Conservation (phyloP, 2,888 invertebrate genomes). For the Deilephila elpenor region DNA sequence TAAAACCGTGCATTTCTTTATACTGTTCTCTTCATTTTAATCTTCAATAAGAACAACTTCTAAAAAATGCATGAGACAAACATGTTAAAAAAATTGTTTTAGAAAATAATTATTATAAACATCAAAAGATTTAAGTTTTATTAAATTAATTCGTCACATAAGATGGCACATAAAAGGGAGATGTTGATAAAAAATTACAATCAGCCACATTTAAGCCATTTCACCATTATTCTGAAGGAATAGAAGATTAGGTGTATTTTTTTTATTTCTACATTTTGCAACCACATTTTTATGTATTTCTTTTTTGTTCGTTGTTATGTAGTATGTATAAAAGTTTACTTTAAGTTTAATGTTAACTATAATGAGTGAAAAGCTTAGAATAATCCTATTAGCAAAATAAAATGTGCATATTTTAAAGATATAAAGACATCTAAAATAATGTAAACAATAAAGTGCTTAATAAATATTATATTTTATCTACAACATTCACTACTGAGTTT, state of each 20-base stretch:
- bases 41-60: too few species aligned
- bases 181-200: constrained; percentile 2
- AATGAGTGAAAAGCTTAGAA: neutral
- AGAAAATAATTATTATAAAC: too few species aligned
- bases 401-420: neutral
- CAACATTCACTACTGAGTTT: neutral
- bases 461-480: constrained; percentile 13
- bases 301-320: too few species aligned
- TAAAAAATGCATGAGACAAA: neutral
- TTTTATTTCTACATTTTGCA: neutral
- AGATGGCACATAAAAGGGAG: constrained; percentile 23
- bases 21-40: neutral
- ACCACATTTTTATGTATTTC: too few species aligned
- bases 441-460: neutral
- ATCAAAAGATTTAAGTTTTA: neutral
- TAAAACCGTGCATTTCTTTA: neutral
- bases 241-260: neutral
- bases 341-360: neutral
- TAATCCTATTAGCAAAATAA: neutral
- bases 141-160: constrained; percentile 2
- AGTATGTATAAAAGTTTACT: too few species aligned
- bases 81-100: too few species aligned
- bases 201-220: neutral
- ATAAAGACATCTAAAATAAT: neutral
- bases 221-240: too few species aligned